phyloP scores from a whole-genome alignment of 23 tunicate species.

The Styela clava region DNA sequence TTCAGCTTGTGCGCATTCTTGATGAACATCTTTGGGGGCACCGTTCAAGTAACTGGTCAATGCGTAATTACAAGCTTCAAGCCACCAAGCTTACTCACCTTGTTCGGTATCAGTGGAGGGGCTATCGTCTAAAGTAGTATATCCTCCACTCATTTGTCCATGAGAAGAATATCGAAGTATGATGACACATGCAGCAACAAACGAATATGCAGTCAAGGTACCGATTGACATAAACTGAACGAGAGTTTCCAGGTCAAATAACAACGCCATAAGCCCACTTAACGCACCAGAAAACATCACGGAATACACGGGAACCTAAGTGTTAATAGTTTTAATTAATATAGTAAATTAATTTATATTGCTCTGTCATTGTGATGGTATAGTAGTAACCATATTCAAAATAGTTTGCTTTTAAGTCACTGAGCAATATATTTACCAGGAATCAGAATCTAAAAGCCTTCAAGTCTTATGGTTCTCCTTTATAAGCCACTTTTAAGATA shows the following conservation, averaged over 20 bases:
- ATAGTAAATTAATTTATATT: too few species aligned
- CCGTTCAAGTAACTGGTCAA: background rate
- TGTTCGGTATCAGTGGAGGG: background rate
- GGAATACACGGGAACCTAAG: conserved; percentile 58
- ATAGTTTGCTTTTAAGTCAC: background rate
- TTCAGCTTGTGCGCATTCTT: background rate
- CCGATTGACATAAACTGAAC: conserved; percentile 80
- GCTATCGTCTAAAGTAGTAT: background rate
- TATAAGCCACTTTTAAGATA: too few species aligned
- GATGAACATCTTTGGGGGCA: background rate
- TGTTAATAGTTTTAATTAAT: too few species aligned
- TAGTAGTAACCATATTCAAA: background rate
- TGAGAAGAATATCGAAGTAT: conserved; percentile 44
- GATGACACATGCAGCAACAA: conserved; percentile 72
- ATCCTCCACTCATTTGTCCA: conserved; percentile 13
- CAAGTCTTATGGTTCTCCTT: too few species aligned
- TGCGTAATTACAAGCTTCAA: background rate
- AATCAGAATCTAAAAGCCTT: too few species aligned
- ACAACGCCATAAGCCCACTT: conserved; percentile 50
- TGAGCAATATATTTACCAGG: background rate
- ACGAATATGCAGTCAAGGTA: conserved; percentile 57
- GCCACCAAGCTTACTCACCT: background rate
- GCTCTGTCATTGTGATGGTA: too few species aligned
- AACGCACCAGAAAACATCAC: conserved; percentile 39
- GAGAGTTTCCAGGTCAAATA: conserved; percentile 61